phyloP scores from a whole-genome alignment of 2,113 vertebrate species.

The Tyto alba region DNA sequence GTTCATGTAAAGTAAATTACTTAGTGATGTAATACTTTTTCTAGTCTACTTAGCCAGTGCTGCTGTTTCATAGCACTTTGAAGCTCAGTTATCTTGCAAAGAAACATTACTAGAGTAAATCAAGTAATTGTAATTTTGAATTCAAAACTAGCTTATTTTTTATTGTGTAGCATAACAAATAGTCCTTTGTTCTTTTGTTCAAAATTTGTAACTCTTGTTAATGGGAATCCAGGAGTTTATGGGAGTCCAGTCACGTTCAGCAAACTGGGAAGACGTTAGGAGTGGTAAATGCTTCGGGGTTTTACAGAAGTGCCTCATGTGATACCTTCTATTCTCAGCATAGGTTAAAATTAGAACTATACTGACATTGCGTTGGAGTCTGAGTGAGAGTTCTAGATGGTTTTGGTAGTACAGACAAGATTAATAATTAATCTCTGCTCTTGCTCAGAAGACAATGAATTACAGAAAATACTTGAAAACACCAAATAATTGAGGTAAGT shows the following conservation, averaged over 20 bases:
- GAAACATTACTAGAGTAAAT: not conserved
- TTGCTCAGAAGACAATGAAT: not conserved
- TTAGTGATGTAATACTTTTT: not conserved
- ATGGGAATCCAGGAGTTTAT: not conserved
- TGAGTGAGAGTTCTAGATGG: constrained; percentile 22
- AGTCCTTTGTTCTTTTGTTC: not conserved
- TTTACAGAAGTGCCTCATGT: constrained; percentile 57
- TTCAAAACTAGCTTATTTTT: not conserved
- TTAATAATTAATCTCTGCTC: not conserved
- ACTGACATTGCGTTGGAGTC: constrained; percentile 39
- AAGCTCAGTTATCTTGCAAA: not conserved
- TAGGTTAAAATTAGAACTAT: constrained; percentile 79
- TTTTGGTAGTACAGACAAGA: not conserved
- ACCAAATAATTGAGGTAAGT: constrained; percentile 44
- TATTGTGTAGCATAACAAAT: not conserved
- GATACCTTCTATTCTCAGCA: constrained; percentile 75
- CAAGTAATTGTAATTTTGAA: not conserved
- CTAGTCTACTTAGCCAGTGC: not conserved
- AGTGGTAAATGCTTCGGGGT: not conserved
- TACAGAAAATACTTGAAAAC: not conserved
- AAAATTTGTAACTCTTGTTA: not conserved
- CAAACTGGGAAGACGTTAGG: not conserved
- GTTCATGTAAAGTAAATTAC: not conserved
- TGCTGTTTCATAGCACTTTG: not conserved
- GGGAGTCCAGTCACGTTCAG: not conserved